Evolutionary conservation across 2,113 vertebrate species (phyloP).

Genomic region (Crocuta crocuta): DNA sequence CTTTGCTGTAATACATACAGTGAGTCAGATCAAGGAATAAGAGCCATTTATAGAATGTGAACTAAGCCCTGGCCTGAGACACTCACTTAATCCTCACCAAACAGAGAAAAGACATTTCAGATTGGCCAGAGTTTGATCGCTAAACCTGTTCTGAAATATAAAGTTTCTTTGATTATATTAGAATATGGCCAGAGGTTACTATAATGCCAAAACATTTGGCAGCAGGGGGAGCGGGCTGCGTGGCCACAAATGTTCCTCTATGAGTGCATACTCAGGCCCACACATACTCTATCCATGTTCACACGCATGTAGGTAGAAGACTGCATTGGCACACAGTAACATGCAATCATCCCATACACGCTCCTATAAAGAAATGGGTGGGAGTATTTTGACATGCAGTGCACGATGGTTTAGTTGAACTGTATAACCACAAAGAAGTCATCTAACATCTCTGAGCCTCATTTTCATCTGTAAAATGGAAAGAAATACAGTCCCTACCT

Average conservation of each 20-base stretch:
- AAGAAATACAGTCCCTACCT: neutral
- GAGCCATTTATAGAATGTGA: conserved; percentile 84
- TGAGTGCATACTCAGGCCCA: neutral
- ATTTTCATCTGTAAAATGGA: neutral
- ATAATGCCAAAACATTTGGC: conserved; percentile 5
- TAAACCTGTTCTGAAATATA: conserved; percentile 38
- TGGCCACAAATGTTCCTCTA: neutral
- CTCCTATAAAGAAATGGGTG: neutral
- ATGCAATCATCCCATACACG: neutral
- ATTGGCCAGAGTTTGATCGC: conserved; percentile 26
- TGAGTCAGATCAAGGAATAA: conserved; percentile 84
- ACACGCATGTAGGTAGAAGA: neutral
- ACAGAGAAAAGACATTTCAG: conserved; percentile 60
- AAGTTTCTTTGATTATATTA: conserved; percentile 53
- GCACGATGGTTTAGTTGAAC: neutral
- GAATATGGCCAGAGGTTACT: neutral
- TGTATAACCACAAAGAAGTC: neutral
- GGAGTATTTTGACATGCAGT: neutral
- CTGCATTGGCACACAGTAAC: neutral
- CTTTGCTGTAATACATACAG: conserved; percentile 79
- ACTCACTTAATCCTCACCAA: conserved; percentile 68
- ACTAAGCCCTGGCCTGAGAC: conserved; percentile 73
- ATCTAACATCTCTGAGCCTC: neutral
- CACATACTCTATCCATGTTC: too few species aligned
- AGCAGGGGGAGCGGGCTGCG: neutral